phyloP scores from a whole-genome alignment of 2,113 vertebrate genomes.

The Corythaixoides concolor region DNA sequence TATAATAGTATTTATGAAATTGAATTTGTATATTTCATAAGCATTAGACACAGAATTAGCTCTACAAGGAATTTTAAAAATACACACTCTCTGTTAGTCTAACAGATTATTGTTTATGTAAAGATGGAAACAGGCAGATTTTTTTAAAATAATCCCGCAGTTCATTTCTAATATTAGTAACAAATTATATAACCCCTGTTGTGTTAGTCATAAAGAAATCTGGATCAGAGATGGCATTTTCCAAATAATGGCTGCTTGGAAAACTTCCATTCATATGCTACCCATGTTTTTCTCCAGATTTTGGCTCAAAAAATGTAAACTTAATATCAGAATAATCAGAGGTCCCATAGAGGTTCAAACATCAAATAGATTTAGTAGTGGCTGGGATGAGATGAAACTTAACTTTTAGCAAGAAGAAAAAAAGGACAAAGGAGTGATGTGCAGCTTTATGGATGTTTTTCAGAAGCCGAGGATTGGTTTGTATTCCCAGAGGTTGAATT shows the following conservation, averaged over 20 bases:
- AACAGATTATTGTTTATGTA: background rate
- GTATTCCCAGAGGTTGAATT: background rate
- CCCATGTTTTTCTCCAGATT: background rate
- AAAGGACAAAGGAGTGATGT: background rate
- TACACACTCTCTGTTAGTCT: background rate
- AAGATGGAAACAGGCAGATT: background rate
- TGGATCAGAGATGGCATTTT: background rate
- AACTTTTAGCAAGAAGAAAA: background rate
- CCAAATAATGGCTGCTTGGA: background rate
- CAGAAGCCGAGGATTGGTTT: background rate
- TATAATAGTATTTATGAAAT: background rate
- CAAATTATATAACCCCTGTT: background rate
- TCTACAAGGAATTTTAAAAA: background rate
- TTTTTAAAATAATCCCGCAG: background rate
- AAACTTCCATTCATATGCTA: background rate
- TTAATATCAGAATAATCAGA: background rate
- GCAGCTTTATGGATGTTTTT: background rate
- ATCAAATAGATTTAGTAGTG: background rate
- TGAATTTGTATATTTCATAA: background rate
- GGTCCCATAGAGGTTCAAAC: background rate
- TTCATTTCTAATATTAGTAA: constrained; percentile 6
- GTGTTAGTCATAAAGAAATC: background rate
- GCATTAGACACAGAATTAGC: background rate
- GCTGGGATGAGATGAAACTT: background rate
- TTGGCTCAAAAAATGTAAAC: background rate